Base-by-base conservation (phyloP, 2,888 invertebrate species). In the Hemistola chrysoprasaria region DNA sequence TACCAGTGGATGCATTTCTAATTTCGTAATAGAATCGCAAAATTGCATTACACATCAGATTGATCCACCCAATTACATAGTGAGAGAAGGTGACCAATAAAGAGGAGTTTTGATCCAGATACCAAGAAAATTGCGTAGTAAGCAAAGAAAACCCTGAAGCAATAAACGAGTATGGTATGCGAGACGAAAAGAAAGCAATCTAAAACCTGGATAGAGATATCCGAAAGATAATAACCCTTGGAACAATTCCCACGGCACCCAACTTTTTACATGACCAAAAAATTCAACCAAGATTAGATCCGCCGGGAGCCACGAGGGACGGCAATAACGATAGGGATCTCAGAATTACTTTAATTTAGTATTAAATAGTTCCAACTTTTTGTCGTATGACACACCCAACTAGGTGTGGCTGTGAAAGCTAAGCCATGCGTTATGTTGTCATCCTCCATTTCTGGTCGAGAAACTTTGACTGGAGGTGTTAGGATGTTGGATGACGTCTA, bases 321-420 rank as follows among this genome's bases (percentile, higher is more conserved):
- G 65, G 71, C 69, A 66, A 68, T 84, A 82, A 85, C 83, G 79
- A 86, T 84, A 82, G 76, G 74, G 72, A 83, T 81, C 78, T 73
- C 59, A 66, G 74, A 71, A 80, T 85, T n/a, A n/a, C n/a, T n/a
- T 83, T 82, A 81, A 65, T 71, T 68, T 59, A 61, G 58, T 65
- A 76, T 78, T 70, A 75, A 69, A 77, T 64, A 71, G 61, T 62
- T 65, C 64, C 55, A 63, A 66, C 62, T 9, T 27, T 49, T 44
- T 41, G 26, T 36, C 30, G 40, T 42, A 40, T 35, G 34, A 38
- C 37, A 30, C 26, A 31, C 8, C 27, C 27, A 25, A 33, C 35
- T 40, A 39, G 71, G 69, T 61, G 70, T 64, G 71, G 66, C 56
- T 54, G 67, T 66, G 71, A 69, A 75, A 72, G 71, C 56, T 54